Evolutionary conservation across 64 coral and sea anemone species (phyloP), one percentile per base, ranked within the genome.

Genomic region (Dendrophyllia cribrosa): DNA sequence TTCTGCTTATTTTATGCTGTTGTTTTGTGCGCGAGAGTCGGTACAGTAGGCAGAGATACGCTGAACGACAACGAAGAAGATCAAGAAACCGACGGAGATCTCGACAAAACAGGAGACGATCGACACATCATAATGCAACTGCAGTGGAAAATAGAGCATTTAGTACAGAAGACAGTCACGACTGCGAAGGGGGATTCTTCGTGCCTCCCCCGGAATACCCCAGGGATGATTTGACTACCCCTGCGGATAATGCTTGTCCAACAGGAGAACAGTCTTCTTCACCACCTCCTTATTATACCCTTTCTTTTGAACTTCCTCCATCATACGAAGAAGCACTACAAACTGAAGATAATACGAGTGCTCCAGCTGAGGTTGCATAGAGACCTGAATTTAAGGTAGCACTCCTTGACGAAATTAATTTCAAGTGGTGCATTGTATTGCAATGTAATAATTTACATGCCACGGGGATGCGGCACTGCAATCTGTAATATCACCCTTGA

Each of bases 11-110:
- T 34, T 53, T 92, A 46, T 92, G 91, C 17, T 92, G 77, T 52
- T 87, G 91, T 85, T 92, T 92, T 60, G 74, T 87, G 14, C 66
- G 70, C 43, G 91, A 92, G 47, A 69, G 80, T 49, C 86, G 70
- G 61, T 92, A 92, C 58, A 69, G 53, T 58, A 64, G 80, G 19
- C 89, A 83, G n/a, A 71, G 89, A 26, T 78, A 70, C 67, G 58
- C 47, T 17, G n/a, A 52, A 25, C 89, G 89, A 83, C 77, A 66
- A 17, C 66, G 56, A 59, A 43, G 75, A 7, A 34, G 87, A 72
- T 79, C 78, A 51, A 91, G 69, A 50, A 91, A 55, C 0, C 53
- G 80, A 44, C 83, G 68, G 11, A 78, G 44, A 51, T 81, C 78
- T 26, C 3, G 78, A 16, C 78, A 81, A 34, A 22, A 43, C 24